Evolutionary conservation across 1,140 invertebrate species (phyloP), one percentile per base, ranked within the genome.

Genomic region (Leptoteleia sp.): DNA sequence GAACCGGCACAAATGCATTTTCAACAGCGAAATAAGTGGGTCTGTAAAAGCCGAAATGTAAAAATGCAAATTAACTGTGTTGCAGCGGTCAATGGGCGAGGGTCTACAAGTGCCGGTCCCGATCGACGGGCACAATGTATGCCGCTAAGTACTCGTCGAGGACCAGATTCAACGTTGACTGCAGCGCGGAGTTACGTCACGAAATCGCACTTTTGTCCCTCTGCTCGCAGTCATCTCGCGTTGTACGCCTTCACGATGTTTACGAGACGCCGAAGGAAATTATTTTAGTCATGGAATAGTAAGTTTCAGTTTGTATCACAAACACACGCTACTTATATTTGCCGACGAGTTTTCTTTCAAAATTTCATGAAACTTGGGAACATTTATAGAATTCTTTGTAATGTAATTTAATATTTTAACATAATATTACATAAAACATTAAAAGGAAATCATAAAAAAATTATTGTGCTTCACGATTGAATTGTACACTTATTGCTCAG

Each of bases 91-190:
- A 94, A 81, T 96, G 95, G 90, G 94, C 95, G 7, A 91, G 92
- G 61, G 94, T 96, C n/a, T 91, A 92, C 73, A 90, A 92, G 73
- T 94, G 93, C 83, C 85, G 86, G 27, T 91, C 93, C 45, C 88
- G 90, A 31, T 88, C 90, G 31, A 93, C 92, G 1, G 92, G 93
- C 1, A 86, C 89, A 31, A 88, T 92, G 35, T 95, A 91, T 85
- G 95, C 95, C 0, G 95, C 94, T 15, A 96, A 96, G 82, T 94
- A 93, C 82, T 94, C 95, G 11, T 91, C 92, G 38, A 93, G 94
- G 78, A 89, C 89, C 37, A 90, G 94, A 71, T 91, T 91, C 84
- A 92, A 91, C 31, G 87, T 90, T 27, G 93, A 93, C 75, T 93
- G 92, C 70, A 92, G 91, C 57, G 89, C 91, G 8, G 93, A 93